phyloP scores from a whole-genome alignment of 1,140 invertebrate genomes.

The Halesus radiatus region DNA sequence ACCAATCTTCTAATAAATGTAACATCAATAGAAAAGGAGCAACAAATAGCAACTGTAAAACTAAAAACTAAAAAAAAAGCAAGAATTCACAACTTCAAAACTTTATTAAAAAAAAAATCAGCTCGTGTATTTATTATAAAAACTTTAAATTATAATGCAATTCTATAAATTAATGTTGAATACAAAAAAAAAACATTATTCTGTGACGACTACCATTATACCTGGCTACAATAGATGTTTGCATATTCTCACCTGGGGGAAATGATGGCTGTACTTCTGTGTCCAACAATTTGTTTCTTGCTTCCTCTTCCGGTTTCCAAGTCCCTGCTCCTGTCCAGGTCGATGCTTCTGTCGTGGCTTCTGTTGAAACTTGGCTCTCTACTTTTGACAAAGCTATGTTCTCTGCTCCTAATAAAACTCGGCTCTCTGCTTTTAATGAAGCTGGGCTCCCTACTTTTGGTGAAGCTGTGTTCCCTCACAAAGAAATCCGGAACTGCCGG shows the following conservation, averaged over 20 bases:
- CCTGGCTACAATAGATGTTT: neutral
- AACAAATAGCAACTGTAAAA: no score
- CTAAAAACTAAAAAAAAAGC: no score
- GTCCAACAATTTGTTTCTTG: slow-evolving; percentile 47
- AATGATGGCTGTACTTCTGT: slow-evolving; percentile 67
- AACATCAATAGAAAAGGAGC: no score
- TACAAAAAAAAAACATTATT: no score
- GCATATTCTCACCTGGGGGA: slow-evolving; percentile 61
- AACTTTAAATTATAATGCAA: no score
- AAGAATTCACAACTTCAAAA: no score
- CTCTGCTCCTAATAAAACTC: slow-evolving; percentile 34
- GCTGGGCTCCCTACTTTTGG: slow-evolving; percentile 47
- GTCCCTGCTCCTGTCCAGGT: slow-evolving; percentile 62
- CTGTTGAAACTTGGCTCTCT: slow-evolving; percentile 39
- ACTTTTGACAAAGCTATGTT: slow-evolving; percentile 52
- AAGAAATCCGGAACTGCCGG: slow-evolving; percentile 43
- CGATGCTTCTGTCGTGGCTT: slow-evolving; percentile 62
- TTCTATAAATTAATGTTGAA: no score
- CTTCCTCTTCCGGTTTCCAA: slow-evolving; percentile 44
- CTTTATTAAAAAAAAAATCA: no score
- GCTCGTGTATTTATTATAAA: no score
- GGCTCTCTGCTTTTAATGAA: slow-evolving; percentile 46
- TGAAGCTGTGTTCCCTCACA: slow-evolving; percentile 37
- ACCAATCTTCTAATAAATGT: no score
- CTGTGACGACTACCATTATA: no score